Evolutionary conservation across 2,797 vertebrate genomes (phyloP).

Genomic region (Orestias chungarensis): DNA sequence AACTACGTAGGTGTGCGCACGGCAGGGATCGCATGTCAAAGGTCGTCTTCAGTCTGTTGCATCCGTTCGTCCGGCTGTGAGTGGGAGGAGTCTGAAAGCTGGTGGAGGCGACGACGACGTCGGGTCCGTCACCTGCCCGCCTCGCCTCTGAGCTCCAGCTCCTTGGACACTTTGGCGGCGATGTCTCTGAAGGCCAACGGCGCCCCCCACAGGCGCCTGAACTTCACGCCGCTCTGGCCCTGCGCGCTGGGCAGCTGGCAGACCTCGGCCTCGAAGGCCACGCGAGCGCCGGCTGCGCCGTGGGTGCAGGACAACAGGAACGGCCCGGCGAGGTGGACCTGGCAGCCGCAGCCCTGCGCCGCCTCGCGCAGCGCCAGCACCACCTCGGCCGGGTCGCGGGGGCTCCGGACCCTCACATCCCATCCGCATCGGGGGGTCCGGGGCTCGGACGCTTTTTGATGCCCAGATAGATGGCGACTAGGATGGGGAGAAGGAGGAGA

Average conservation of each 20-base stretch:
- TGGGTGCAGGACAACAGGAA: constrained; percentile 92
- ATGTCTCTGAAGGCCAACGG: constrained; percentile 89
- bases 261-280: constrained; percentile 90
- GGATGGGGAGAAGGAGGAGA: not conserved
- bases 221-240: constrained; percentile 84
- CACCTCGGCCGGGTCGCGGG: constrained; percentile 86
- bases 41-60: constrained; percentile 42
- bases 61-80: constrained; percentile 50
- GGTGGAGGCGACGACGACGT: constrained; percentile 57
- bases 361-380: constrained; percentile 86
- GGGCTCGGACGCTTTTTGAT: constrained; percentile 93
- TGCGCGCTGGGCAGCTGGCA: constrained; percentile 87
- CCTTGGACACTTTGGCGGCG: constrained; percentile 88
- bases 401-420: constrained; percentile 90
- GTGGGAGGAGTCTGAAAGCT: constrained; percentile 47
- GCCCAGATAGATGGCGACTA: constrained; percentile 96
- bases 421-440: constrained; percentile 92
- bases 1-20: constrained; percentile 48
- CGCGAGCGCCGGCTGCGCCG: constrained; percentile 84
- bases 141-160: constrained; percentile 86
- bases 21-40: constrained; percentile 65
- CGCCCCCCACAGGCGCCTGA: constrained; percentile 88
- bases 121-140: constrained; percentile 59
- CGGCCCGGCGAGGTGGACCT: constrained; percentile 87
- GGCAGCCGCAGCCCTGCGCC: constrained; percentile 84